A percentile compares a stretch with the other conserved stretches of the same genome.
These are phyloP conservation scores for Dasypolia templi DNA, from an alignment of 2,888 invertebrate species.

Conservation along the genomic window DNA sequence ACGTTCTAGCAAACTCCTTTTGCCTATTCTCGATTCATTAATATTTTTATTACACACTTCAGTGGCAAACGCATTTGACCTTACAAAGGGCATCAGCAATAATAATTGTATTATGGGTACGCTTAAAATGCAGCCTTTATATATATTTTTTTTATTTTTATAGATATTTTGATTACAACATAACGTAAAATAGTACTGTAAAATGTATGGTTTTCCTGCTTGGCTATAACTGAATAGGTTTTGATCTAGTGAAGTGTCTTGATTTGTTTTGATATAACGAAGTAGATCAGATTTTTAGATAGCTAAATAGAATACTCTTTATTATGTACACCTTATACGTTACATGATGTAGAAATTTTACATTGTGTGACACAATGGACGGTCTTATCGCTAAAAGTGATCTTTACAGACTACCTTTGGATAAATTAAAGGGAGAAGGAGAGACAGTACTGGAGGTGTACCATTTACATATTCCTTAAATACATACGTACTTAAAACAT, in stretches of 20 bases:
- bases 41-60: background rate
- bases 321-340: too few relatives aligned
- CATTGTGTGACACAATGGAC: too few relatives aligned
- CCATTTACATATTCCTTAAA: too few relatives aligned
- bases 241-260: background rate
- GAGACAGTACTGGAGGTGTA: too few relatives aligned
- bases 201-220: slow-evolving; percentile 21
- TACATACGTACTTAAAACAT: too few relatives aligned
- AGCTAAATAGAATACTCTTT: too few relatives aligned
- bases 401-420: too few relatives aligned
- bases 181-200: background rate
- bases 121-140: slow-evolving; percentile 25
- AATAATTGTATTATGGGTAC: slow-evolving; percentile 15
- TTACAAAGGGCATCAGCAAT: slow-evolving; percentile 41
- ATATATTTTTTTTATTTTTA: slow-evolving; percentile 50
- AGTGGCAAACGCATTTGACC: slow-evolving; percentile 5
- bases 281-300: too few relatives aligned
- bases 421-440: too few relatives aligned
- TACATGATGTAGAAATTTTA: too few relatives aligned
- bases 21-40: background rate
- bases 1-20: background rate
- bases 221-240: slow-evolving; percentile 4
- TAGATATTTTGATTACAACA: slow-evolving; percentile 7
- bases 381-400: too few relatives aligned
- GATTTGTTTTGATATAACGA: background rate